Percentiles rank a stretch among this genome's conserved stretches.
Conservation (phyloP, 2,113 vertebrate genomes). For the Erythrolamprus reginae region DNA sequence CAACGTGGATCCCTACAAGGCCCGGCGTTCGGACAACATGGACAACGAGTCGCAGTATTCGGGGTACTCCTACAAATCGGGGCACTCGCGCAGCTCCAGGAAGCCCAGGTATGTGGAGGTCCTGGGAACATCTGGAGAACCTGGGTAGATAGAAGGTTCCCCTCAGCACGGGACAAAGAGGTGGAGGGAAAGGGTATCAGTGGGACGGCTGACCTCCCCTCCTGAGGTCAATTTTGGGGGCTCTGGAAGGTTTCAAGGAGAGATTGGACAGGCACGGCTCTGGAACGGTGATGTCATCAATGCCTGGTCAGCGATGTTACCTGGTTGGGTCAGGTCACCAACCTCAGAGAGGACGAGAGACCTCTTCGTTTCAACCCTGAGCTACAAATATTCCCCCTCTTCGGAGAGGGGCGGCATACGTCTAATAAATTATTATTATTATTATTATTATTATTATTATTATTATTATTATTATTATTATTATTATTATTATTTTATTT, state of each 20-base stretch:
- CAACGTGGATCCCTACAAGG: slow-evolving; percentile 69
- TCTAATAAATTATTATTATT: no score
- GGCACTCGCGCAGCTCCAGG: slow-evolving; percentile 86
- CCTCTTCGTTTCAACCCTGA: background rate
- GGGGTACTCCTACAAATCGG: slow-evolving; percentile 90
- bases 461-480: no score
- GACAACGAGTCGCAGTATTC: slow-evolving; percentile 94
- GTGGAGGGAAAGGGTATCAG: background rate
- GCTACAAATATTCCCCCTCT: background rate
- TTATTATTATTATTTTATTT: no score
- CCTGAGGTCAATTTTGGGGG: no score
- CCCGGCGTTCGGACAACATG: slow-evolving; percentile 78
- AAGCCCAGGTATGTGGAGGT: slow-evolving; percentile 78
- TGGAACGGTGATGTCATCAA: background rate
- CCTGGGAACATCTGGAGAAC: background rate
- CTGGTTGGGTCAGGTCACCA: background rate
- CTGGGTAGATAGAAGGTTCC: background rate
- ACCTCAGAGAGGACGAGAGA: background rate
- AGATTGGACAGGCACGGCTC: background rate
- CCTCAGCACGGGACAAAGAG: background rate
- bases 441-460: no score
- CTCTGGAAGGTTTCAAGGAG: background rate
- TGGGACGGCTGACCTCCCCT: background rate
- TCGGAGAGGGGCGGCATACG: no score
- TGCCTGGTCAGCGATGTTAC: background rate